Conservation (phyloP, 2,797 vertebrate species). For the Spinus olivaceus region DNA sequence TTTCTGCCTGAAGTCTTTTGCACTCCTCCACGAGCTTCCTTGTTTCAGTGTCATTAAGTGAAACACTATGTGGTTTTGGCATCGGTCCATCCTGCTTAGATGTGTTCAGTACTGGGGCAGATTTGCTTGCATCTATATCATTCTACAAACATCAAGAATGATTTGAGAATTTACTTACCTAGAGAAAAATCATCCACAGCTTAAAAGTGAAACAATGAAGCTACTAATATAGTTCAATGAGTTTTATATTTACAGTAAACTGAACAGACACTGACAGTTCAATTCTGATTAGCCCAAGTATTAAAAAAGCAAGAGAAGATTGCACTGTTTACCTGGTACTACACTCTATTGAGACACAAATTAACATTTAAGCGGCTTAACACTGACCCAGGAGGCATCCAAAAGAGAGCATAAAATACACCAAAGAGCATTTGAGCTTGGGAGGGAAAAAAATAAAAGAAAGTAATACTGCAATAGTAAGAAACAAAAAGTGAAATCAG, state of each 20-base stretch:
- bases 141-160: constrained; percentile 79
- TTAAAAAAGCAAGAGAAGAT: not conserved
- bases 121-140: constrained; percentile 85
- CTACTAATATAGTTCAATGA: not conserved
- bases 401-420: not conserved
- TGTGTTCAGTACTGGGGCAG: constrained; percentile 80
- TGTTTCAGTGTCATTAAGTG: constrained; percentile 86
- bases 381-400: not conserved
- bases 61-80: constrained; percentile 77
- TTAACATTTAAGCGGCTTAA: not conserved
- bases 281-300: not conserved
- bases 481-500: not conserved
- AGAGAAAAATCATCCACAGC: not conserved
- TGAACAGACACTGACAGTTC: not conserved
- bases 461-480: not conserved
- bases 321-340: not conserved
- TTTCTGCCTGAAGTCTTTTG: constrained; percentile 90
- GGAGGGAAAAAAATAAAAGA: not conserved
- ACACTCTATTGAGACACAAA: not conserved
- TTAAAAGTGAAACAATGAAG: not conserved
- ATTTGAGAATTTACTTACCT: constrained; percentile 25
- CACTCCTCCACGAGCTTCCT: constrained; percentile 92
- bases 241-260: not conserved
- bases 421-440: not conserved
- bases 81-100: constrained; percentile 82